Evolutionary conservation across 1,140 invertebrate genomes (phyloP), one percentile per base, ranked within the genome.

Genomic region (Temnothorax curvispinosus): DNA sequence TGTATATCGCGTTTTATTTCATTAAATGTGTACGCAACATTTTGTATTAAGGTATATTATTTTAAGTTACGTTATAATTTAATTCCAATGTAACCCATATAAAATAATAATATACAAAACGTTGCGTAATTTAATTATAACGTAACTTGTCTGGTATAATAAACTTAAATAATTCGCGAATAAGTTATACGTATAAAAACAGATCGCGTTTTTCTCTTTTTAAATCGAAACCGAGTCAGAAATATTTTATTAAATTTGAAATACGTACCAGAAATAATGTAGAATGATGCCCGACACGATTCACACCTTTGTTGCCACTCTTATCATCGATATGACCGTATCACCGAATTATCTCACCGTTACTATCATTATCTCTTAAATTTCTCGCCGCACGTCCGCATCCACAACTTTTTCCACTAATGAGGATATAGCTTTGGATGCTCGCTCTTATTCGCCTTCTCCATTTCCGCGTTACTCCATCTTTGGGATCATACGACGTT

Each of bases 281-380:
- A 15, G 11, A 41, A 15, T 44, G 38, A 15, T 76, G 38, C n/a
- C 47, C 32, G 5, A 78, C 18, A 50, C 11, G 5, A 2, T 47
- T 56, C 35, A 1, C 15, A 60, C 18, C 6, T 35, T 47, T 77
- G 18, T 64, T 75, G 3, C 4, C 13, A 32, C 2, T 64, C 60
- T 78, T 78, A 78, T 65, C 60, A 15, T 21, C 41, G 3, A 60
- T 11, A 67, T 13, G 35, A 47, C 27, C 11, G 21, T 44, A 76
- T 60, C 27, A 54, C 18, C 74, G 27, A 64, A 69, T 64, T 78
- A 78, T 77, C 41, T 77, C 38, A 7, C 18, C 11, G 71, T 8
- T 38, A 72, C 47, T 72, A 72, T 52, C 69, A 44, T 58, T 60
- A 44, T 60, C 41, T 81, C 44, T 15, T 35, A 6, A 41, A 8